phyloP scores from a whole-genome alignment of 2,113 vertebrate genomes.

The Heteronetta atricapilla region DNA sequence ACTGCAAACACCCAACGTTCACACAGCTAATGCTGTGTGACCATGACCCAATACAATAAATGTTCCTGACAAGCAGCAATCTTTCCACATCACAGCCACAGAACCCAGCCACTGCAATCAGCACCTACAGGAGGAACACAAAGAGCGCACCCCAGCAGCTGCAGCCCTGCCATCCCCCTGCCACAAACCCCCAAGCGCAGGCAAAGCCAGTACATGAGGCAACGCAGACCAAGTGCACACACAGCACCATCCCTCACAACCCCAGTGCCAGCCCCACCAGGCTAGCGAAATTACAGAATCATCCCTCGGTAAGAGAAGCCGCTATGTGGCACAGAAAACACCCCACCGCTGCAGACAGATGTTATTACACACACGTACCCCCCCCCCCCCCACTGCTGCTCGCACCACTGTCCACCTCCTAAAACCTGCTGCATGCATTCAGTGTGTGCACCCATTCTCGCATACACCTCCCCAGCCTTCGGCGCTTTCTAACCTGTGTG shows the following conservation, averaged over 20 bases:
- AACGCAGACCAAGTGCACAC: not conserved
- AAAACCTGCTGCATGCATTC: not conserved
- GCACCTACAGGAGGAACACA: not conserved
- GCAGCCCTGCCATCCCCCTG: not conserved
- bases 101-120: not conserved
- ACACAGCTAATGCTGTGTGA: not conserved
- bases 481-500: constrained; percentile 86
- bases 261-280: not conserved
- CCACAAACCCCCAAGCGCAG: not conserved
- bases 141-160: constrained; percentile 2
- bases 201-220: not conserved
- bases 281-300: not conserved
- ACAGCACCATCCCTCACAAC: not conserved
- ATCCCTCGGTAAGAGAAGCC: not conserved
- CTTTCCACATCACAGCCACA: not conserved
- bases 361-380: not conserved
- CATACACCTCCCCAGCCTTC: not conserved
- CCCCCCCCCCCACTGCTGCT: not conserved
- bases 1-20: not conserved
- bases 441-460: not conserved
- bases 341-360: not conserved
- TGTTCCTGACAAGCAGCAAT: not conserved
- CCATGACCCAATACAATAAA: not conserved
- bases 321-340: not conserved
- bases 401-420: not conserved